Evolutionary conservation across 2,113 vertebrate genomes (phyloP), one percentile per base, ranked within the genome.

Genomic region (Pyxicephalus adspersus): DNA sequence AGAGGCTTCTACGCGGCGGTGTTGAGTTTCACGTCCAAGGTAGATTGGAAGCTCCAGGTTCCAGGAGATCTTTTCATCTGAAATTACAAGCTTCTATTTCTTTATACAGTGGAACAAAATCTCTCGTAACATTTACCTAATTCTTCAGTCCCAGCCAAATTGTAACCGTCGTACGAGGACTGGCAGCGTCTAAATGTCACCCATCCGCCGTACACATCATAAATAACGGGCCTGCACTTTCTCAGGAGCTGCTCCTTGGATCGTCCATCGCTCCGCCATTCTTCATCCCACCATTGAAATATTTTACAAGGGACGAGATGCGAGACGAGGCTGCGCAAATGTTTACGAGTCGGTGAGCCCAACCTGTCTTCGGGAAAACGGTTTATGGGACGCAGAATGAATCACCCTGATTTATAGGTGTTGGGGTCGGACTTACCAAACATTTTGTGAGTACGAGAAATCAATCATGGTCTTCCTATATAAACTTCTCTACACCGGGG

Each of bases 51-150:
- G 38, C 38, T 45, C 38, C 38, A 15, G 38, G 38, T 63, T 63
- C 55, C 73, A 51, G 28, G 31, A 58, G 38, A 76, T 76, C 57
- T 63, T 63, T 76, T 63, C 19, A 45, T n/a, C 22, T 86, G 86
- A 87, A 86, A 87, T 90, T 88, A 90, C 88, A 83, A 83, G 57
- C 57, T 83, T 88, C 81, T 88, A 88, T 87, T 90, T 91, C 15
- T 45, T 45, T 45, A 45, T 45, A 45, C 88, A 83, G 77, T 84
- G 80, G 85, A 86, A 90, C 83, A 87, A 89, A 89, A 78, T 83
- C 54, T 85, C 85, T 86, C 90, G 90, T 90, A 90, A 89, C 87
- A 9, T 91, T 87, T 88, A 88, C 85, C 86, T 83, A 84, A 88
- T 78, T 85, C 85, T 65, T 23, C 25, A 87, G 85, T 85, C 84